Conservation (phyloP, 2,888 invertebrate genomes). For the Vanessa cardui region DNA sequence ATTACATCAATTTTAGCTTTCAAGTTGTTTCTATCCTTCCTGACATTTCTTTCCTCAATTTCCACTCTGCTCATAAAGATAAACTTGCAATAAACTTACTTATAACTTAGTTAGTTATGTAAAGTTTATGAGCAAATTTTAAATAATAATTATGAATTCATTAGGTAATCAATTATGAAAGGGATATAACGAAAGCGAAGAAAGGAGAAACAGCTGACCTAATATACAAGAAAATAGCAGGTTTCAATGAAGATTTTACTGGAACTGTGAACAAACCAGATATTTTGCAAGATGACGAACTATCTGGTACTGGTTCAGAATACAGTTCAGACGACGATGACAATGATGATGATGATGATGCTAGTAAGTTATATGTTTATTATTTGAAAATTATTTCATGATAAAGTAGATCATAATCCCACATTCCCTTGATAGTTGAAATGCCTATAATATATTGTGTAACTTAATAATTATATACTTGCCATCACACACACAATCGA, state of each 20-base stretch:
- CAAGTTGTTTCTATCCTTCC: too few species aligned
- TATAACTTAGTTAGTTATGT: too few species aligned
- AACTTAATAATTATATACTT: too few species aligned
- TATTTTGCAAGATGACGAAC: conserved; percentile 78
- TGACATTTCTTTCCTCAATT: too few species aligned
- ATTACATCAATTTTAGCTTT: too few species aligned
- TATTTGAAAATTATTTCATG: background rate
- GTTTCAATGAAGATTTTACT: conserved; percentile 90
- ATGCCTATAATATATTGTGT: too few species aligned
- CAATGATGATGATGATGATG: conserved; percentile 46
- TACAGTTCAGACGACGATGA: conserved; percentile 57
- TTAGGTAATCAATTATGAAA: conserved; percentile 91
- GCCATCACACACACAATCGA: too few species aligned
- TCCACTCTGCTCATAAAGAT: too few species aligned
- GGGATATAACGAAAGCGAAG: conserved; percentile 92
- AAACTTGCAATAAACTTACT: too few species aligned
- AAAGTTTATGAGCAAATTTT: too few species aligned
- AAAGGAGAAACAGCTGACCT: conserved; percentile 88
- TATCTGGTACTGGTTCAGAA: conserved; percentile 61
- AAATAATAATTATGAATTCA: conserved; percentile 41
- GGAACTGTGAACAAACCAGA: conserved; percentile 87
- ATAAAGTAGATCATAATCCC: too few species aligned
- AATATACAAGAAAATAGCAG: conserved; percentile 93
- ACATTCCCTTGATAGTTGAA: too few species aligned
- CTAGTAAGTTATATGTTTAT: background rate